Evolutionary conservation across 2,888 invertebrate genomes (phyloP).

Genomic region (Parnassius smintheus): DNA sequence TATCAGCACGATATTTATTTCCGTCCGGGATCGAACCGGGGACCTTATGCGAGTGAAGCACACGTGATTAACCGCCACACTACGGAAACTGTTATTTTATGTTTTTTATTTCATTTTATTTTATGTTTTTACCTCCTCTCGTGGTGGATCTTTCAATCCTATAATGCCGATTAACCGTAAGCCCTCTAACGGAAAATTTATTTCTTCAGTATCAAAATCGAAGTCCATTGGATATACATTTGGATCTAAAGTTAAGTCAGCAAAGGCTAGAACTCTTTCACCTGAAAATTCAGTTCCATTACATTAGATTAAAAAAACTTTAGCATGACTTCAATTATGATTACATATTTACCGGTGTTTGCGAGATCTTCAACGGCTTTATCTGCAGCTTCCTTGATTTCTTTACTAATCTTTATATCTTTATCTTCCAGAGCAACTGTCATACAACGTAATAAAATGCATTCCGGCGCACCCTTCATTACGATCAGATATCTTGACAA

Average conservation of each 20-base stretch:
- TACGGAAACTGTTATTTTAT: too few species aligned
- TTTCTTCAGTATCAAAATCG: constrained; percentile 92
- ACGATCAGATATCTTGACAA: constrained; percentile 90
- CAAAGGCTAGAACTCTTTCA: constrained; percentile 94
- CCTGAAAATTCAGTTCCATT: constrained; percentile 70
- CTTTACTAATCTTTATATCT: constrained; percentile 71
- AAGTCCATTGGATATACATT: constrained; percentile 93
- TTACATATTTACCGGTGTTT: constrained; percentile 51
- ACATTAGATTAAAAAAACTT: too few species aligned
- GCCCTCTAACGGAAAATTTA: constrained; percentile 93
- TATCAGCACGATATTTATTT: constrained; percentile 58
- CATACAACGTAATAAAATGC: constrained; percentile 91
- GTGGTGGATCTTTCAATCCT: constrained; percentile 98
- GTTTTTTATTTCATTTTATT: background rate
- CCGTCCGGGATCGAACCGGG: constrained; percentile 87
- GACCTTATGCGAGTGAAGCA: constrained; percentile 90
- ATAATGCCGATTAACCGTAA: constrained; percentile 96
- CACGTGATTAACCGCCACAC: constrained; percentile 81
- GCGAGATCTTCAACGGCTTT: constrained; percentile 56
- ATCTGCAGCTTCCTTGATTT: constrained; percentile 48
- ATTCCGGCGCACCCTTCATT: constrained; percentile 98
- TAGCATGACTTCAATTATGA: too few species aligned
- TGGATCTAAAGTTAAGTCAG: constrained; percentile 91
- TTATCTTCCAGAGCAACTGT: constrained; percentile 92
- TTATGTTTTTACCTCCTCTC: constrained; percentile 51